phyloP scores from a whole-genome alignment of 2,797 vertebrate species.

The Pterois miles region DNA sequence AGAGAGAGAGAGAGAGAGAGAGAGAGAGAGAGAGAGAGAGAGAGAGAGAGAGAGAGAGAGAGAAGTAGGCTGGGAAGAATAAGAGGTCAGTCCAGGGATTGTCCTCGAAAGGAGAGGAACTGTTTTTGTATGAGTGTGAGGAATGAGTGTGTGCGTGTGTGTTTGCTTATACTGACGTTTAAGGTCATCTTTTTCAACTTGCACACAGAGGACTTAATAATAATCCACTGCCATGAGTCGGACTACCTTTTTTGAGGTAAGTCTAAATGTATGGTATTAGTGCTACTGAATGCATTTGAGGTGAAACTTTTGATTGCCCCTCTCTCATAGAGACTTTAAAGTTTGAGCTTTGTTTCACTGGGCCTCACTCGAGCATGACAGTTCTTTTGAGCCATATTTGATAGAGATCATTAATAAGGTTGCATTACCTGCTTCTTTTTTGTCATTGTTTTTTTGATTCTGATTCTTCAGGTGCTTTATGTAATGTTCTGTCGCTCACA shows the following conservation, averaged over 20 bases:
- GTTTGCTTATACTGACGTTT: constrained; percentile 33
- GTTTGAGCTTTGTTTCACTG: not conserved
- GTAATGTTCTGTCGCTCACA: not conserved
- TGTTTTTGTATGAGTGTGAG: constrained; percentile 33
- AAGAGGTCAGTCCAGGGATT: constrained; percentile 65
- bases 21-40: not conserved
- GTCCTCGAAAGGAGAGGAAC: constrained; percentile 63
- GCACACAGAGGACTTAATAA: constrained; percentile 27
- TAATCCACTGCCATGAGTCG: constrained; percentile 70
- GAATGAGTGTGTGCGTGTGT: constrained; percentile 23
- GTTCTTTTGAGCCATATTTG: not conserved
- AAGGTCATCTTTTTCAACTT: constrained; percentile 8
- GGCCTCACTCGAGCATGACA: constrained; percentile 6
- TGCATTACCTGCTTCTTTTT: not conserved
- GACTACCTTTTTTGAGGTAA: constrained; percentile 82
- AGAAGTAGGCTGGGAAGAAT: constrained; percentile 38
- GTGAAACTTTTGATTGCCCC: not conserved
- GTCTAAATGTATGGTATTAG: not conserved
- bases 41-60: constrained; percentile 26
- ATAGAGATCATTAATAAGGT: not conserved
- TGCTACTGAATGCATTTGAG: not conserved
- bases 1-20: constrained; percentile 9
- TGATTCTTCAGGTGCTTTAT: not conserved
- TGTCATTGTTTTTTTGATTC: not conserved
- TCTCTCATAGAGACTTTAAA: not conserved